Evolutionary conservation across 53 echinoderm and acorn worm species (phyloP).

Genomic region (Holothuria leucospilota): DNA sequence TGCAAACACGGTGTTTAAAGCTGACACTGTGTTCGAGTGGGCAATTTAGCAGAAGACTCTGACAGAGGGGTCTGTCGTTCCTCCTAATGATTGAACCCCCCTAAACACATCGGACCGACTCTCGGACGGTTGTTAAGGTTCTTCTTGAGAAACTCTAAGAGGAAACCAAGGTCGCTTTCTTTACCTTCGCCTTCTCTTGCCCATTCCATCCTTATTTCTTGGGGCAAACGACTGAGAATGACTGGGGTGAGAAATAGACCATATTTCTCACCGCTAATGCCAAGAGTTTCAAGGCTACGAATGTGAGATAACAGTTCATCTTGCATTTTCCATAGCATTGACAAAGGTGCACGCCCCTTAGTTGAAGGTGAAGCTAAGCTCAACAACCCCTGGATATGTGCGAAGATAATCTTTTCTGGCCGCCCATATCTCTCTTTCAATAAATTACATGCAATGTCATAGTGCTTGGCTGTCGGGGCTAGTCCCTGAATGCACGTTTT

Average conservation of each 20-base stretch:
- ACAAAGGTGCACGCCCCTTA: conserved; percentile 10
- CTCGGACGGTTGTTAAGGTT: background rate
- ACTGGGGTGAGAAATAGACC: background rate
- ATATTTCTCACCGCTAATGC: conserved; percentile 5
- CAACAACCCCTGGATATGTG: conserved; percentile 8
- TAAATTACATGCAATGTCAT: background rate
- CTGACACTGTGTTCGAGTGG: conserved; percentile 2
- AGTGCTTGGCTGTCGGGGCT: background rate
- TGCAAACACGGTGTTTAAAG: background rate
- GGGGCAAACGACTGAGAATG: background rate
- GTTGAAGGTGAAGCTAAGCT: background rate
- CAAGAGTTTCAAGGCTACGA: conserved; percentile 5
- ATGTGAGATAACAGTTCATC: background rate
- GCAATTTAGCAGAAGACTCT: background rate
- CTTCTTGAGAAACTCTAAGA: background rate
- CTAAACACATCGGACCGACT: background rate
- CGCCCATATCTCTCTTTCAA: background rate
- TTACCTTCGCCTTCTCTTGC: conserved; percentile 3
- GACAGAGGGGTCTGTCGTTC: background rate
- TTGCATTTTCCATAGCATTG: conserved; percentile 8
- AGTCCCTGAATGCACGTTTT: background rate
- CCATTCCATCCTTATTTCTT: conserved; percentile 9
- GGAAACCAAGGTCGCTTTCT: background rate
- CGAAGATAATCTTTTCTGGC: background rate
- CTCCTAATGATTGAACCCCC: background rate